phyloP scores from a whole-genome alignment of 2,797 vertebrate species.

The Protonibea diacanthus region DNA sequence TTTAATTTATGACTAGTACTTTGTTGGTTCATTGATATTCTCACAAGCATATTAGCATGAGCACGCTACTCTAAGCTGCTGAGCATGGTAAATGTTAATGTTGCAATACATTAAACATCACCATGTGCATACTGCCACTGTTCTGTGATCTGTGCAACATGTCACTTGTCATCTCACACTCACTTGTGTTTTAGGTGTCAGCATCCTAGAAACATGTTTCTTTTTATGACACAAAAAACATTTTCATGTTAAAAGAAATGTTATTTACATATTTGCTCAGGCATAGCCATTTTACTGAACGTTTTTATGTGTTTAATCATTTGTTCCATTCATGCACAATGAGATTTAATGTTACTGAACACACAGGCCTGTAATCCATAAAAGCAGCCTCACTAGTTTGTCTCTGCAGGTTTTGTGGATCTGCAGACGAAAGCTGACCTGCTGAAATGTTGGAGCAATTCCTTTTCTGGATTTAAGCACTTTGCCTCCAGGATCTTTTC shows the following conservation, averaged over 20 bases:
- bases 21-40: neutral
- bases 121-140: neutral
- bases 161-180: neutral
- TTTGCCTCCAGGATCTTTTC: conserved; percentile 97
- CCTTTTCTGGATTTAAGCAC: conserved; percentile 98
- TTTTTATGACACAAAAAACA: neutral
- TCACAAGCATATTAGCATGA: neutral
- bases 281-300: neutral
- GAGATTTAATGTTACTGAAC: neutral
- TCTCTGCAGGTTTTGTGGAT: conserved; percentile 93
- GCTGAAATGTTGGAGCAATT: conserved; percentile 90
- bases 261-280: neutral
- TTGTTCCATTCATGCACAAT: neutral
- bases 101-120: neutral
- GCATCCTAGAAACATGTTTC: neutral
- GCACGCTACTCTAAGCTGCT: neutral
- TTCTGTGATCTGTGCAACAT: neutral
- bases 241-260: neutral
- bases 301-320: too few relatives aligned
- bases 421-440: conserved; percentile 93
- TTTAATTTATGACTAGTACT: neutral
- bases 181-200: neutral
- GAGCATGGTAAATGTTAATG: neutral
- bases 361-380: neutral
- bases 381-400: neutral